These are phyloP conservation scores for Eutolmus rufibarbis DNA, from an alignment of 2,888 invertebrate genomes.

Conservation along the genomic window DNA sequence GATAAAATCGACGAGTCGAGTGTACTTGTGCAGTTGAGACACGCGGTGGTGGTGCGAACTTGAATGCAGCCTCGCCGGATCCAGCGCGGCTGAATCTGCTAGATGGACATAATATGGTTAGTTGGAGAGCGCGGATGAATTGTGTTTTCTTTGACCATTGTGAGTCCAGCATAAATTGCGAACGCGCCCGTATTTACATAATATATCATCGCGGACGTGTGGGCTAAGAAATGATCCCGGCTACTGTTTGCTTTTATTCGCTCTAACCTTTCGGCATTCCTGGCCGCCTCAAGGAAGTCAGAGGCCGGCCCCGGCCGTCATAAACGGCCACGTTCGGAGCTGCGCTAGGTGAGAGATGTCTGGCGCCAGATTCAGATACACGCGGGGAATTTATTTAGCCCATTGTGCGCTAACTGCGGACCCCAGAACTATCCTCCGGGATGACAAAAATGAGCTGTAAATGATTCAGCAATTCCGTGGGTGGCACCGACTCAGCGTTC, in stretches of 20 bases:
- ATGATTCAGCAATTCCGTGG: conserved; percentile 36
- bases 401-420: background rate
- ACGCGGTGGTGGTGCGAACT: conserved; percentile 11
- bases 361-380: conserved; percentile 28
- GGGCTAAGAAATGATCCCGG: conserved; percentile 32
- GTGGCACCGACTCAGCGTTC: background rate
- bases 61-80: conserved; percentile 1
- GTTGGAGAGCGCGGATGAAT: conserved; percentile 15
- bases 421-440: background rate
- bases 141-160: conserved; percentile 30
- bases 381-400: conserved; percentile 20
- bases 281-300: conserved; percentile 5
- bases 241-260: conserved; percentile 31
- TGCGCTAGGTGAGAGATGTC: conserved; percentile 31
- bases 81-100: background rate
- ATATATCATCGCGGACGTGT: conserved; percentile 26
- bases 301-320: background rate
- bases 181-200: conserved; percentile 25
- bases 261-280: background rate
- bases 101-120: conserved; percentile 1
- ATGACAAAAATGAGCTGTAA: conserved; percentile 33
- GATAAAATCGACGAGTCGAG: background rate
- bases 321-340: background rate
- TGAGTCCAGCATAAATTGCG: conserved; percentile 18
- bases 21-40: background rate